A percentile compares a stretch with the other conserved stretches of the same genome.
phyloP scores from a whole-genome alignment of 1,140 invertebrate genomes.

The Drosophila kurseongensis region DNA sequence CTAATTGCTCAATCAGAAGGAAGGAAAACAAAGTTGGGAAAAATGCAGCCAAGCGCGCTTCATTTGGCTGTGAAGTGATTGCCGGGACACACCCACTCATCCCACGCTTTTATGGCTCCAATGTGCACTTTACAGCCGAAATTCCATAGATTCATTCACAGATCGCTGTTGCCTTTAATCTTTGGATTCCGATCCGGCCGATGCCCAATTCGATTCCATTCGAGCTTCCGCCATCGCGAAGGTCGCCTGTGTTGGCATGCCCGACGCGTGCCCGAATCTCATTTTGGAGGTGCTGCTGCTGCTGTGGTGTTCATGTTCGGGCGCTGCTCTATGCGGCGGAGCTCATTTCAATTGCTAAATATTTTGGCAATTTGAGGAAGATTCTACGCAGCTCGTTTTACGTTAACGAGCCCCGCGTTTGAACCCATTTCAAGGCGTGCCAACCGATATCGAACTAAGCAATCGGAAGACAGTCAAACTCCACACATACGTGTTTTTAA shows the following conservation, averaged over 20 bases:
- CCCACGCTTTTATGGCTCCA: background rate
- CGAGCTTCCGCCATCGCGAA: slow-evolving; percentile 69
- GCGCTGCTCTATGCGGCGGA: background rate
- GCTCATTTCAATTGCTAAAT: slow-evolving; percentile 53
- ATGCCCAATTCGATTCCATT: slow-evolving; percentile 36
- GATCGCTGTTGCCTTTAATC: slow-evolving; percentile 33
- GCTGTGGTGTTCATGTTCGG: background rate
- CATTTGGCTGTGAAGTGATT: slow-evolving; percentile 29
- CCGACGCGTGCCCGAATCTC: slow-evolving; percentile 56
- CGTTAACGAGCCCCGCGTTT: slow-evolving; percentile 17
- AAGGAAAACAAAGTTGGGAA: slow-evolving; percentile 27
- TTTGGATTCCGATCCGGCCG: slow-evolving; percentile 32
- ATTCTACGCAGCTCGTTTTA: slow-evolving; percentile 46
- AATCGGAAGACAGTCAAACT: slow-evolving; percentile 2
- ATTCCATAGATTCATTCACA: slow-evolving; percentile 66
- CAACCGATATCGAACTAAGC: slow-evolving; percentile 6
- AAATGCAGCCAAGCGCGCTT: slow-evolving; percentile 14
- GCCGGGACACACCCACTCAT: slow-evolving; percentile 23
- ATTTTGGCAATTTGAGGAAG: slow-evolving; percentile 33
- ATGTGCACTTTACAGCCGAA: slow-evolving; percentile 35
- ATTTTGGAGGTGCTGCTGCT: slow-evolving; percentile 22
- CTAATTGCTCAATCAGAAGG: slow-evolving; percentile 47
- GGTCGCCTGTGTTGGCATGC: slow-evolving; percentile 60
- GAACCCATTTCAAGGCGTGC: slow-evolving; percentile 36
- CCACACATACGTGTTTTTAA: background rate